Base-by-base conservation (phyloP, 2,888 invertebrate genomes). In the Archips crataeganus region DNA sequence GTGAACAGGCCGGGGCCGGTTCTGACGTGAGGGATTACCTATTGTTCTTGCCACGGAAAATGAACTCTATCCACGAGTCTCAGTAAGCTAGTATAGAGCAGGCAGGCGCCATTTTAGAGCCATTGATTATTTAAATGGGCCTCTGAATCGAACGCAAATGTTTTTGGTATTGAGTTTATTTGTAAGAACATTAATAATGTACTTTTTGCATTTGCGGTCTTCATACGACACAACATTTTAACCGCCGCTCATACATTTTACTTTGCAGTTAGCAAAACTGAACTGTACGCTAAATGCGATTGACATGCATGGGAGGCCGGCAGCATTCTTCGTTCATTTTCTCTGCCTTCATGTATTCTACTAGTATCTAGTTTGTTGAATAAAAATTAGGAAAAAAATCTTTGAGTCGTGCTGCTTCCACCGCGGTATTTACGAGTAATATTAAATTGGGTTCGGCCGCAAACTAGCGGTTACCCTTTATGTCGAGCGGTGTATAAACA, bases 11-110 rank as follows among this genome's bases (percentile, higher is more conserved):
- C 75, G 75, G 76, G 74, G 79, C 76, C 77, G 72, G 77, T 74
- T 74, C 76, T 79, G 73, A 81, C 80, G 80, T 81, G 80, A 83
- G 79, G 79, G 80, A 85, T 82, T 82, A 81, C 81, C 34, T n/a
- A 60, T 77, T 65, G 68, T 70, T 49, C 64, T 54, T 71, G 75
- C 74, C 78, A 60, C 67, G 71, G 75, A 81, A 79, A 80, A 75
- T 77, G 61, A 77, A 75, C 75, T 75, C 69, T 78, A 78, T 78
- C 70, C 72, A 75, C 78, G 15, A 63, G 11, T 23, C 15, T 2
- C 32, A 4, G 32, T 32, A 1, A 57, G 8, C 10, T 32, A 57
- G 54, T 54, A 1, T 23, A 54, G 3, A 15, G 57, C 32, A 9
- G 57, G 10, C 57, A 5, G n/a, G n/a, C n/a, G n/a, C n/a, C n/a